phyloP scores from a whole-genome alignment of 2,797 vertebrate genomes.

The Pseudochromis fuscus region DNA sequence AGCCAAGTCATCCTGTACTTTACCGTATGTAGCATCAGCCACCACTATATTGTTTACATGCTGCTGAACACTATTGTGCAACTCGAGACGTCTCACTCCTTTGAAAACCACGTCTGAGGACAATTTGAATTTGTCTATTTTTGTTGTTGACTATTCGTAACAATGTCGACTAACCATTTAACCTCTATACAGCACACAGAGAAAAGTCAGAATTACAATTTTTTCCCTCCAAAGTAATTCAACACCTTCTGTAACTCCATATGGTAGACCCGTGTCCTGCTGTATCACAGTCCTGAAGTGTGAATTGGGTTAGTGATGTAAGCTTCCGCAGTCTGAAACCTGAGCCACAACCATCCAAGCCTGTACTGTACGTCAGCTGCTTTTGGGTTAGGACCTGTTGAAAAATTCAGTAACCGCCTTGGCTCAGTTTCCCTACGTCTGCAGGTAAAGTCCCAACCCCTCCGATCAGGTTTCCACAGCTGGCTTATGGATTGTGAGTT shows the following conservation, averaged over 20 bases:
- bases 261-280: not conserved
- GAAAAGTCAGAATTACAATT: not conserved
- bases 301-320: not conserved
- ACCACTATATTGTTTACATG: no score
- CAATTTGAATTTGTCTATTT: no score
- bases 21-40: no score
- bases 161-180: no score
- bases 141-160: no score
- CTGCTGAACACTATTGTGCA: no score
- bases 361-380: conserved; percentile 21
- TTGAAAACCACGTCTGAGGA: no score
- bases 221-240: not conserved
- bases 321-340: conserved; percentile 38
- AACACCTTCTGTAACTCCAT: not conserved
- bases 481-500: conserved; percentile 20
- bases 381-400: conserved; percentile 46
- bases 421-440: conserved; percentile 45
- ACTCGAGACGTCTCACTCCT: no score
- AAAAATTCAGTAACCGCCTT: conserved; percentile 64
- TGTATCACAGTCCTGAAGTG: not conserved
- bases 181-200: no score
- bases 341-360: conserved; percentile 27
- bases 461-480: conserved; percentile 57
- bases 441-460: conserved; percentile 55
- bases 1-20: no score